Conservation (phyloP, 2,888 invertebrate species). For the Limnephilus auricula region DNA sequence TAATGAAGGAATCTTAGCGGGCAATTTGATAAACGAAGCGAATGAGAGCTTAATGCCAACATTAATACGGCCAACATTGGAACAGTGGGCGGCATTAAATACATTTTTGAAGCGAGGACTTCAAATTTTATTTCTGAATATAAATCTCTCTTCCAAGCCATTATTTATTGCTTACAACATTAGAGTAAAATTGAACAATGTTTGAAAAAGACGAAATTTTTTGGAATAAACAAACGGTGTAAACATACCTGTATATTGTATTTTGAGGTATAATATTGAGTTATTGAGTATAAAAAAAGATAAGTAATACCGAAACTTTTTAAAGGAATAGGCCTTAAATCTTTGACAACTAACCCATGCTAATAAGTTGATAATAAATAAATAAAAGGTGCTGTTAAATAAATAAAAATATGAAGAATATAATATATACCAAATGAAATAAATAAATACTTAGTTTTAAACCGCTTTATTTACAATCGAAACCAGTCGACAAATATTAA, state of each 20-base stretch:
- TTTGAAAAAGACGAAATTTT: background rate
- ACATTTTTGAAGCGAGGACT: background rate
- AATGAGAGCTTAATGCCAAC: slow-evolving; percentile 34
- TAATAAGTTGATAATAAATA: too few relatives aligned
- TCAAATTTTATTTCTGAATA: background rate
- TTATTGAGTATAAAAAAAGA: too few relatives aligned
- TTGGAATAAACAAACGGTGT: background rate
- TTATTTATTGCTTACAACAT: background rate
- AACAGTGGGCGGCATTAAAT: background rate
- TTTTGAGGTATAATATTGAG: too few relatives aligned
- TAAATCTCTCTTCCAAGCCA: background rate
- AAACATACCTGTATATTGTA: background rate
- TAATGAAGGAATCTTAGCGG: slow-evolving; percentile 59
- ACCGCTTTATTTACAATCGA: too few relatives aligned
- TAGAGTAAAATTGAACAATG: background rate
- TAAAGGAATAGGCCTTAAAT: too few relatives aligned
- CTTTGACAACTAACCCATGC: too few relatives aligned
- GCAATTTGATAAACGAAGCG: slow-evolving; percentile 63
- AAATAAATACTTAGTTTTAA: too few relatives aligned
- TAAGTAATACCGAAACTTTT: too few relatives aligned
- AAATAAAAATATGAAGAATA: too few relatives aligned
- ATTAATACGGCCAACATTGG: background rate
- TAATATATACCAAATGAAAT: too few relatives aligned
- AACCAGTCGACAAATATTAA: too few relatives aligned
- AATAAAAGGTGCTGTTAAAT: too few relatives aligned